A percentile compares a stretch with the other conserved stretches of the same genome.
These are phyloP conservation scores for Arion vulgaris DNA, from an alignment of 1,140 invertebrate species.

Conservation along the genomic window DNA sequence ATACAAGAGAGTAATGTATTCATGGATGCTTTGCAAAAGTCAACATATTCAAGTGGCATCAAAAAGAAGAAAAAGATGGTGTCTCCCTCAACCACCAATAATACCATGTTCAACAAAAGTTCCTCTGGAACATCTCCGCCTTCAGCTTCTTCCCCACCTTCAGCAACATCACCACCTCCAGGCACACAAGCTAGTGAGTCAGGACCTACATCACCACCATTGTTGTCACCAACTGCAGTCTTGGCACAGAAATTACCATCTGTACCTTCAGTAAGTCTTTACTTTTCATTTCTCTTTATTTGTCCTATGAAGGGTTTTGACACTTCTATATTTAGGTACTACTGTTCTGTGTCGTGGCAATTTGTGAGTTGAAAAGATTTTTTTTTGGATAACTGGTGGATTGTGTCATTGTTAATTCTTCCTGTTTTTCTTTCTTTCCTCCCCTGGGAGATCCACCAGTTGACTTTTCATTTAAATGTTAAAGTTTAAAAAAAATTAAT, in stretches of 20 bases:
- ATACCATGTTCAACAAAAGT: neutral
- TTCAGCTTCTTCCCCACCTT: constrained; percentile 50
- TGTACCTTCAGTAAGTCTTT: constrained; percentile 64
- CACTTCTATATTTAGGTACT: neutral
- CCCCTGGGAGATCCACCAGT: no score
- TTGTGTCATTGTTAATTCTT: no score
- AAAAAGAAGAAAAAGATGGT: constrained; percentile 78
- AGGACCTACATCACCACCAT: constrained; percentile 37
- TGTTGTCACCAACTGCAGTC: constrained; percentile 55
- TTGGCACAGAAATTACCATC: constrained; percentile 62
- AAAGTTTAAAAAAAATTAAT: no score
- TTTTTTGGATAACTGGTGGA: no score
- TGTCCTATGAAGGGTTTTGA: neutral
- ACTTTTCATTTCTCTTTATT: neutral
- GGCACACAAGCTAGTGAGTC: constrained; percentile 1
- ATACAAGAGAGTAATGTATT: constrained; percentile 92
- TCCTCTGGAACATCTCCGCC: neutral
- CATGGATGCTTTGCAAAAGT: constrained; percentile 84
- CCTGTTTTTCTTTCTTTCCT: no score
- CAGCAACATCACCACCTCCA: constrained; percentile 32
- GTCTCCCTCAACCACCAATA: constrained; percentile 68
- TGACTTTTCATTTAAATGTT: no score
- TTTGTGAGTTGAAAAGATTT: no score
- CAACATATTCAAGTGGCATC: constrained; percentile 47
- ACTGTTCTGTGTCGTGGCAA: no score